phyloP scores from a whole-genome alignment of 92 coral and sea anemone genomes.

The Galaxea fascicularis region DNA sequence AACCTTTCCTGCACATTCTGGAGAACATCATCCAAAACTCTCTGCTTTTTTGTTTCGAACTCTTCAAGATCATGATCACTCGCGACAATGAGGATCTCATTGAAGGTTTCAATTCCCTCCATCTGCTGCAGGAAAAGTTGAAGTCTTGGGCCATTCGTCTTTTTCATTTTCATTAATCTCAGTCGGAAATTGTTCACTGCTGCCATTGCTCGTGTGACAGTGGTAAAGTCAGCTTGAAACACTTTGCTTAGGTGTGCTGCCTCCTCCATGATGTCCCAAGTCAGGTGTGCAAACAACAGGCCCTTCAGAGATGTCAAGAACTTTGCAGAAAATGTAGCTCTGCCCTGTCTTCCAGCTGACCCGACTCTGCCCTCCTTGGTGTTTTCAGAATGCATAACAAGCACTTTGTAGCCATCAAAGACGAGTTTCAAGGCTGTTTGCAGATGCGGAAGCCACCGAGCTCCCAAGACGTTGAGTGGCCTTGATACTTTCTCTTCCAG shows the following conservation, averaged over 20 bases:
- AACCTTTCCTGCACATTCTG: conserved; percentile 19
- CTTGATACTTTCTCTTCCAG: conserved; percentile 26
- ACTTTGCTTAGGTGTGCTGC: conserved; percentile 28
- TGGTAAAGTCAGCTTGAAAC: conserved; percentile 37
- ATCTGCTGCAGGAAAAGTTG: conserved; percentile 13
- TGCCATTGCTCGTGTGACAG: conserved; percentile 25
- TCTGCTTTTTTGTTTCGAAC: conserved; percentile 1
- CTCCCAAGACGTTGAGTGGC: conserved; percentile 41
- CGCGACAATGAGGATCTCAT: conserved; percentile 10
- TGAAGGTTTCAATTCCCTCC: conserved; percentile 24
- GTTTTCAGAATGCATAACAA: conserved; percentile 19
- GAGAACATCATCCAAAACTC: neutral
- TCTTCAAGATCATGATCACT: neutral
- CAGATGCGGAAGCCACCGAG: conserved; percentile 53
- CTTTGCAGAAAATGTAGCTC: conserved; percentile 29
- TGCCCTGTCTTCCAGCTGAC: conserved; percentile 35
- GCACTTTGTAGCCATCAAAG: conserved; percentile 3
- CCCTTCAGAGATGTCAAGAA: conserved; percentile 20
- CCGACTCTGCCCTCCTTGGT: conserved; percentile 20
- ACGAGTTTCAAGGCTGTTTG: conserved; percentile 1
- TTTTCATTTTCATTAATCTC: conserved; percentile 20
- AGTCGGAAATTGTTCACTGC: conserved; percentile 15
- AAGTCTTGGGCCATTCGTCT: conserved; percentile 6
- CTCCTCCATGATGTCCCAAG: conserved; percentile 35
- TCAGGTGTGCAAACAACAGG: conserved; percentile 32